Evolutionary conservation across 1,140 invertebrate species (phyloP), one percentile per base, ranked within the genome.

Genomic region (Ceratitis capitata): DNA sequence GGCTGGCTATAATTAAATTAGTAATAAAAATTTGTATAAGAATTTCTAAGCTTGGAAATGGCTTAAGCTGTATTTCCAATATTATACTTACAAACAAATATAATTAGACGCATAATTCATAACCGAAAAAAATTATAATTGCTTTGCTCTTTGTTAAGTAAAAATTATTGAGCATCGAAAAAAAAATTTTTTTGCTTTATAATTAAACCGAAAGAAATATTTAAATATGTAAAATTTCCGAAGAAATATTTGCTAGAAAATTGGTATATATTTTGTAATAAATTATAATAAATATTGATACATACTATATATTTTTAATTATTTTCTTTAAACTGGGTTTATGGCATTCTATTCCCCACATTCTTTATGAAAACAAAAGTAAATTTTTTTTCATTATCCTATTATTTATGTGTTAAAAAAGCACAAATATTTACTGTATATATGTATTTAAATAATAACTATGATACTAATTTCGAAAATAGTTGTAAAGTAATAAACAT

Each of bases 51-150:
- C 32, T 64, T 29, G 61, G 61, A 69, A 35, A 16, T 69, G 61
- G 61, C 61, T 69, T 69, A 69, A 39, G 3, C 45, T 82, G 45
- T 82, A 51, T 49, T 82, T 82, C 42, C 49, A 26, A 82, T 32
- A 19, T n/a, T 45, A 51, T 47, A 10, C 32, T 69, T 56, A 53
- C 19, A 23, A n/a, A n/a, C n/a, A n/a, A n/a, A n/a, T n/a, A n/a
- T n/a, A n/a, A n/a, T n/a, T n/a, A n/a, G n/a, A n/a, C n/a, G n/a
- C n/a, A n/a, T n/a, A n/a, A n/a, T n/a, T n/a, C n/a, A n/a, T n/a
- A n/a, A n/a, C n/a, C n/a, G n/a, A n/a, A n/a, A n/a, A n/a, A n/a
- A n/a, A n/a, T n/a, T n/a, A n/a, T n/a, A n/a, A n/a, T n/a, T n/a
- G n/a, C n/a, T n/a, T n/a, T n/a, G n/a, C n/a, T n/a, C n/a, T n/a